These are phyloP conservation scores for Lymantria dispar DNA, from an alignment of 2,888 invertebrate genomes.

Conservation along the genomic window DNA sequence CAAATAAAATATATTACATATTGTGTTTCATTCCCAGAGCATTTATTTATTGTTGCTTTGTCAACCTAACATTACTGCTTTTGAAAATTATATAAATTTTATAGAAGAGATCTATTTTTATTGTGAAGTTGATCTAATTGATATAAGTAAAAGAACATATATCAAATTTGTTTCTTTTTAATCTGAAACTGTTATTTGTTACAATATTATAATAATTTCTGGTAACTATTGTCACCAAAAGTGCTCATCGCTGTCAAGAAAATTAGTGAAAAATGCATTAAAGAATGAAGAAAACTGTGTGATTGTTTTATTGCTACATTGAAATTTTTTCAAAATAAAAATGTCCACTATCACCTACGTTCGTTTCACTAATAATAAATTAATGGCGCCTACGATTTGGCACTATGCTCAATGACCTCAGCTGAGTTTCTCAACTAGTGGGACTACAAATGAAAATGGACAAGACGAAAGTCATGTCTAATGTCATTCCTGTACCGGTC, in stretches of 20 bases:
- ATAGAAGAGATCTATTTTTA: conserved; percentile 83
- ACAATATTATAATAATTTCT: conserved; percentile 75
- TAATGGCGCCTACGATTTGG: too few species aligned
- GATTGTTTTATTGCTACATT: conserved; percentile 46
- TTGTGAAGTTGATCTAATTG: conserved; percentile 77
- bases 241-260: conserved; percentile 87
- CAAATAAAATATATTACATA: conserved; percentile 60
- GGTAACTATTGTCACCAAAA: conserved; percentile 86
- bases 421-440: too few species aligned
- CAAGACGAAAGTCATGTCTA: too few species aligned
- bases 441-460: too few species aligned
- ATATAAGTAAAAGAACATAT: conserved; percentile 62
- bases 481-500: too few species aligned
- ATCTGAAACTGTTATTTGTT: conserved; percentile 75
- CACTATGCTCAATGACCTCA: too few species aligned
- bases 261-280: conserved; percentile 83
- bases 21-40: conserved; percentile 76
- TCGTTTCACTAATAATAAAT: too few species aligned
- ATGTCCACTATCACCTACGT: too few species aligned
- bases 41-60: conserved; percentile 78
- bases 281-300: conserved; percentile 76
- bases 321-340: neutral
- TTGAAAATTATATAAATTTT: conserved; percentile 81
- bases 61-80: conserved; percentile 70
- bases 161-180: conserved; percentile 65